Evolutionary conservation across 2,113 vertebrate genomes (phyloP).

Genomic region (Amphiprion percula): DNA sequence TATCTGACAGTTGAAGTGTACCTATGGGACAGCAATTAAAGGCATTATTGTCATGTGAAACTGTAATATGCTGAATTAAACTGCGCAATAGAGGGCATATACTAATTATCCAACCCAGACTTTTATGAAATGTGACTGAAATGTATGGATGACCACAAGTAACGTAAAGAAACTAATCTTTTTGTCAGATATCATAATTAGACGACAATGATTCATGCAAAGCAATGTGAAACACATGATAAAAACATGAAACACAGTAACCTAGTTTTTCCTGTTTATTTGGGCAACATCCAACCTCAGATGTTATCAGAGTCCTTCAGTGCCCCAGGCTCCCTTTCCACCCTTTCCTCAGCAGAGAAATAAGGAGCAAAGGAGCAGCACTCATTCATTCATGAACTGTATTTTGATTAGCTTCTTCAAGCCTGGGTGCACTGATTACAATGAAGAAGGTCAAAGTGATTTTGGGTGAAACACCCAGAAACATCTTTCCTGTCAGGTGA

Average conservation of each 20-base stretch:
- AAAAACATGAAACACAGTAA: constrained; percentile 31
- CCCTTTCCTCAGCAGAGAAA: constrained; percentile 33
- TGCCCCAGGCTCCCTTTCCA: constrained; percentile 39
- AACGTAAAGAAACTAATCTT: not conserved
- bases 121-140: not conserved
- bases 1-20: constrained; percentile 8
- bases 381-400: constrained; percentile 63
- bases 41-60: constrained; percentile 6
- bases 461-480: constrained; percentile 50
- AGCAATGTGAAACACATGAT: not conserved
- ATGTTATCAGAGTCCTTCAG: constrained; percentile 43
- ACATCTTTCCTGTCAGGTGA: constrained; percentile 28
- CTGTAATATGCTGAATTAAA: not conserved
- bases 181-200: not conserved
- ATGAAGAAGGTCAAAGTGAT: constrained; percentile 64
- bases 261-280: constrained; percentile 42
- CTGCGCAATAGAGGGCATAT: not conserved
- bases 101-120: not conserved
- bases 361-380: constrained; percentile 49
- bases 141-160: not conserved
- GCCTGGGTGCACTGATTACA: constrained; percentile 59
- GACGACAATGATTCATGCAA: constrained; percentile 20
- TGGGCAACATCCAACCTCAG: constrained; percentile 54
- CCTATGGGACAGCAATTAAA: constrained; percentile 10
- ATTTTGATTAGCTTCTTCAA: constrained; percentile 64